Percentiles rank a stretch among this genome's conserved stretches.
Evolutionary conservation across 2,113 vertebrate genomes (phyloP).

Genomic region (Noctilio leporinus): DNA sequence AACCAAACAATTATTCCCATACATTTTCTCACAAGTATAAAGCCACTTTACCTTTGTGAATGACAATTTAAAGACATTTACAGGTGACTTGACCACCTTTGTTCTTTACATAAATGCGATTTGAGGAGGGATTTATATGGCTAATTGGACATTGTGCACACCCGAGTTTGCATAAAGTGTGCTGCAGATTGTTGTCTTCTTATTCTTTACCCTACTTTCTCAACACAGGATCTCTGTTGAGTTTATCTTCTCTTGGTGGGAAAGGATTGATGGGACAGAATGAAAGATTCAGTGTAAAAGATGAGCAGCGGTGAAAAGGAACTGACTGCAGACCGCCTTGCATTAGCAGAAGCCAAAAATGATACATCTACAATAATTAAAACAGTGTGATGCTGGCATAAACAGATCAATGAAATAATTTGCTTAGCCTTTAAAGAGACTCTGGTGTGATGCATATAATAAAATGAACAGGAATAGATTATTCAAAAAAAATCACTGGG

Average conservation of each 20-base stretch:
- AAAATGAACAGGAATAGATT: slow-evolving; percentile 31
- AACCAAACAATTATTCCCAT: neutral
- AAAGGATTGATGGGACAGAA: neutral
- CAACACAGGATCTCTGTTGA: neutral
- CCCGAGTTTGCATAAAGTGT: neutral
- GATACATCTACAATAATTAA: slow-evolving; percentile 35
- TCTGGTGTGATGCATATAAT: slow-evolving; percentile 2
- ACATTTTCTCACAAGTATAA: neutral
- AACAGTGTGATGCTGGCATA: neutral
- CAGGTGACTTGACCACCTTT: neutral
- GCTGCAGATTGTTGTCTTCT: neutral
- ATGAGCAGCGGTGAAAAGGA: neutral
- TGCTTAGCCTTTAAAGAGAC: slow-evolving; percentile 25
- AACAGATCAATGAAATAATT: slow-evolving; percentile 18
- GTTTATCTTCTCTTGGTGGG: neutral
- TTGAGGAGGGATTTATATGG: neutral
- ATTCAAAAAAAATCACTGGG: neutral
- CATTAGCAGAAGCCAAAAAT: slow-evolving; percentile 11
- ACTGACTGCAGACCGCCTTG: neutral
- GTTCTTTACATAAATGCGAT: neutral
- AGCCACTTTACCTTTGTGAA: neutral
- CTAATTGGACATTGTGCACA: neutral
- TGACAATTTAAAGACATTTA: neutral
- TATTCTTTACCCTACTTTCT: neutral
- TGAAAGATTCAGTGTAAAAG: neutral